These are phyloP conservation scores for Phoeniculus purpureus DNA, from an alignment of 2,797 vertebrate species.

Conservation along the genomic window DNA sequence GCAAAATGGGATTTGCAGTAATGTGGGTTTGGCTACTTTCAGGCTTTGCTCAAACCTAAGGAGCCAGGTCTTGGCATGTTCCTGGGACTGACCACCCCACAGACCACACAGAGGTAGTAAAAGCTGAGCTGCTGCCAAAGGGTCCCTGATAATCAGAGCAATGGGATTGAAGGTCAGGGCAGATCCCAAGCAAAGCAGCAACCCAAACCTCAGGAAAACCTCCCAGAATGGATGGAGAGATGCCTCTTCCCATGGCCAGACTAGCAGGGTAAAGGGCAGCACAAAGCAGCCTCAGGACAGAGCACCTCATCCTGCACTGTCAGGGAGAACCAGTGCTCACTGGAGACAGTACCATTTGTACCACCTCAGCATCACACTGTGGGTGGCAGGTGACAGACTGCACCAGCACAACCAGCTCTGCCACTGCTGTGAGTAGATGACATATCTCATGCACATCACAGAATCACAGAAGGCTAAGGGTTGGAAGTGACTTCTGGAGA, in stretches of 20 bases:
- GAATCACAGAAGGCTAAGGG: too few relatives aligned
- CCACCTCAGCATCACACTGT: too few relatives aligned
- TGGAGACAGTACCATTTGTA: too few relatives aligned
- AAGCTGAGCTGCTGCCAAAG: not conserved
- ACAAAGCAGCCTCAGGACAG: not conserved
- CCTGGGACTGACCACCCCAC: fast-evolving
- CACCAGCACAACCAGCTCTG: too few relatives aligned
- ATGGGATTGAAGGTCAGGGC: fast-evolving
- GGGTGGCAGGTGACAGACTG: too few relatives aligned
- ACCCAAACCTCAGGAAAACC: not conserved
- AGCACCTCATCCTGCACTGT: not conserved
- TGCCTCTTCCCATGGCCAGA: not conserved
- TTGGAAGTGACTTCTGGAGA: too few relatives aligned
- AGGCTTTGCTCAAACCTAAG: not conserved
- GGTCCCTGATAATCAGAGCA: not conserved
- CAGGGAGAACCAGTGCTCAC: not conserved
- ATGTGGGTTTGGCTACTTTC: not conserved
- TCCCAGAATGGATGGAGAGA: not conserved
- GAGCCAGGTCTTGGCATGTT: fast-evolving
- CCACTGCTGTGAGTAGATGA: too few relatives aligned
- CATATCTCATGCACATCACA: too few relatives aligned
- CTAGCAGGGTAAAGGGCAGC: not conserved
- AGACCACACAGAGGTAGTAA: not conserved
- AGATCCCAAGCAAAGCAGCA: not conserved
- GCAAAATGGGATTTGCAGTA: not conserved